Conservation (phyloP, 2,888 invertebrate genomes). For the Cheilosia variabilis region DNA sequence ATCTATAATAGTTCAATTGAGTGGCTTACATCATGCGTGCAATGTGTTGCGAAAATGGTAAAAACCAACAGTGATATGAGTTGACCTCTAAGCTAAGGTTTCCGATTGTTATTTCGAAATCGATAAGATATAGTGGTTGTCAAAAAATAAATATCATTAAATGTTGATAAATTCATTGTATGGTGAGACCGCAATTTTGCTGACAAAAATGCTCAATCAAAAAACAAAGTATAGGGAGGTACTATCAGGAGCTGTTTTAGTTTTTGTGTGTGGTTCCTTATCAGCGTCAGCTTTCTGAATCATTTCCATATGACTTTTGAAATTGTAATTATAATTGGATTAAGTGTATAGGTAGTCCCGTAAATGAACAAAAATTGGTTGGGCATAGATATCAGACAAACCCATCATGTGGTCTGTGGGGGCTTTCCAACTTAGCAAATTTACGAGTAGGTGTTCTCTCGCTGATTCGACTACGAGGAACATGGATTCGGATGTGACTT, state of each 20-base stretch:
- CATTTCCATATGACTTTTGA: constrained; percentile 17
- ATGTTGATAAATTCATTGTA: constrained; percentile 58
- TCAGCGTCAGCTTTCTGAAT: constrained; percentile 45
- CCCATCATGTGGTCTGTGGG: too few relatives aligned
- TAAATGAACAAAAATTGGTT: background rate
- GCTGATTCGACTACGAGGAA: too few relatives aligned
- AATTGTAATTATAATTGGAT: too few relatives aligned
- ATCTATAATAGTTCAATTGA: background rate
- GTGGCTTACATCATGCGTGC: constrained; percentile 52
- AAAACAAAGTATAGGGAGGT: constrained; percentile 7
- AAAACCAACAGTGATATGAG: constrained; percentile 57
- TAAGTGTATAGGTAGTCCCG: too few relatives aligned
- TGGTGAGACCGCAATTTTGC: constrained; percentile 9
- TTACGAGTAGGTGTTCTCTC: too few relatives aligned
- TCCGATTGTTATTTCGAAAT: constrained; percentile 59
- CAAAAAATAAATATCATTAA: constrained; percentile 59
- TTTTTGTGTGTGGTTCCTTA: constrained; percentile 35
- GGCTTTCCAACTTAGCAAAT: too few relatives aligned
- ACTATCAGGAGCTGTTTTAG: constrained; percentile 47
- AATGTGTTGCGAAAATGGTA: constrained; percentile 66
- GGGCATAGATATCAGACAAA: too few relatives aligned
- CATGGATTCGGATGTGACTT: too few relatives aligned
- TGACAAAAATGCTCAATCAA: constrained; percentile 8
- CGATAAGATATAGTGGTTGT: constrained; percentile 71
- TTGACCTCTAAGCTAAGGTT: constrained; percentile 64